These are phyloP conservation scores for Malurus melanocephalus DNA, from an alignment of 2,113 vertebrate genomes.

Conservation along the genomic window DNA sequence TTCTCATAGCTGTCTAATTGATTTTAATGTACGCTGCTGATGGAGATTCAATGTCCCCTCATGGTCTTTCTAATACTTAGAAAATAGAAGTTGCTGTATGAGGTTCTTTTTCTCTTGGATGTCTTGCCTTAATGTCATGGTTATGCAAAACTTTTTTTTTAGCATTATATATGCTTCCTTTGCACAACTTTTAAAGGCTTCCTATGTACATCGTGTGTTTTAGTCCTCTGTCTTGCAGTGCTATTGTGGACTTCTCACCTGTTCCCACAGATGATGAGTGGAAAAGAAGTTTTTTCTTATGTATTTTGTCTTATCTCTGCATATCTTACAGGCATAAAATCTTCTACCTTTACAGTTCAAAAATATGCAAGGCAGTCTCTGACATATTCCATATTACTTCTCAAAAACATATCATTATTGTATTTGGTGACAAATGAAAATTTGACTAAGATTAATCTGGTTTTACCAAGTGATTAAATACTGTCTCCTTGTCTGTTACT, in stretches of 20 bases:
- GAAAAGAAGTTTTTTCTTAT: neutral
- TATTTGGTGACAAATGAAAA: neutral
- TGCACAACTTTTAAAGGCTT: neutral
- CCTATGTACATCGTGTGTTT: neutral
- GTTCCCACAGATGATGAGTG: neutral
- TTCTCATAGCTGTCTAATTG: neutral
- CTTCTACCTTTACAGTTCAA: neutral
- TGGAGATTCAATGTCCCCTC: neutral
- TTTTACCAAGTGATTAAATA: neutral
- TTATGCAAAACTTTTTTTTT: neutral
- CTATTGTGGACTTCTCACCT: neutral
- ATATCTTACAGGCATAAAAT: neutral
- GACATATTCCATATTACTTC: accelerated
- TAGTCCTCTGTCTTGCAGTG: neutral
- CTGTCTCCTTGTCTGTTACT: neutral
- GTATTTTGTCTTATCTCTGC: neutral
- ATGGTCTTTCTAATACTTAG: neutral
- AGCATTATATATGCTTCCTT: neutral
- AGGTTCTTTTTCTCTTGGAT: neutral
- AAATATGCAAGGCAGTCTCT: neutral
- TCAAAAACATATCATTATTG: neutral
- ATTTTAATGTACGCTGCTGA: neutral
- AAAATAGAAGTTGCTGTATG: neutral
- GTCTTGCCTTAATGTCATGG: neutral
- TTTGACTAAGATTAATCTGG: neutral